These are phyloP conservation scores for Erpornis zantholeuca DNA, from an alignment of 2,113 vertebrate genomes.

Conservation along the genomic window DNA sequence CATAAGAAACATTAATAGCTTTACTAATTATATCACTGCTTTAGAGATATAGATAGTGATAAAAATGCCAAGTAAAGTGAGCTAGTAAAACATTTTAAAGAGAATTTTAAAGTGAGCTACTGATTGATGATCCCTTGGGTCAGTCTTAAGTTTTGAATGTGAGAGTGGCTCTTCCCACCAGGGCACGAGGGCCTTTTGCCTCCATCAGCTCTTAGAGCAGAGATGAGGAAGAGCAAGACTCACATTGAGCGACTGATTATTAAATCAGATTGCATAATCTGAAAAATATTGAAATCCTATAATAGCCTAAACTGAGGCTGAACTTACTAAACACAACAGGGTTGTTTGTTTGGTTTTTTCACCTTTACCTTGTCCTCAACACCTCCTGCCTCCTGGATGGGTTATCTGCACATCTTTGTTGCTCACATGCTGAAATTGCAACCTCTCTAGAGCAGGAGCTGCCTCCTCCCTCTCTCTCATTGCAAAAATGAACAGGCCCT, in stretches of 20 bases:
- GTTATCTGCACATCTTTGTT: not conserved
- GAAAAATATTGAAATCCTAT: conserved; percentile 27
- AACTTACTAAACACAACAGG: not conserved
- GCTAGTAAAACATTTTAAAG: conserved; percentile 72
- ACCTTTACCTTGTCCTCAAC: not conserved
- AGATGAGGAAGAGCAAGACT: not conserved
- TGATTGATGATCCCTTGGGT: conserved; percentile 65
- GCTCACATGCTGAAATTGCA: not conserved
- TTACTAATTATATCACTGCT: conserved; percentile 76
- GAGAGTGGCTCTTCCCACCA: not conserved
- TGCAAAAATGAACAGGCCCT: not conserved
- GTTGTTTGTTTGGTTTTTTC: not conserved
- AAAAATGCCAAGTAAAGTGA: conserved; percentile 74
- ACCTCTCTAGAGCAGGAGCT: not conserved
- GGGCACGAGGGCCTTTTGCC: not conserved
- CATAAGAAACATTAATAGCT: conserved; percentile 75
- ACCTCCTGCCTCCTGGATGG: not conserved
- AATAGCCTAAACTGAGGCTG: not conserved
- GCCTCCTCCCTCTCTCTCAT: not conserved
- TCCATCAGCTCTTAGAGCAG: not conserved
- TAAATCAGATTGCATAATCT: conserved; percentile 26
- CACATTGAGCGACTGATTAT: not conserved
- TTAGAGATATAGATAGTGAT: conserved; percentile 71
- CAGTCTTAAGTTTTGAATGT: conserved; percentile 32
- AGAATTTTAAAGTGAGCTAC: conserved; percentile 71